phyloP scores from a whole-genome alignment of 2,113 vertebrate species.

The Clarias gariepinus region DNA sequence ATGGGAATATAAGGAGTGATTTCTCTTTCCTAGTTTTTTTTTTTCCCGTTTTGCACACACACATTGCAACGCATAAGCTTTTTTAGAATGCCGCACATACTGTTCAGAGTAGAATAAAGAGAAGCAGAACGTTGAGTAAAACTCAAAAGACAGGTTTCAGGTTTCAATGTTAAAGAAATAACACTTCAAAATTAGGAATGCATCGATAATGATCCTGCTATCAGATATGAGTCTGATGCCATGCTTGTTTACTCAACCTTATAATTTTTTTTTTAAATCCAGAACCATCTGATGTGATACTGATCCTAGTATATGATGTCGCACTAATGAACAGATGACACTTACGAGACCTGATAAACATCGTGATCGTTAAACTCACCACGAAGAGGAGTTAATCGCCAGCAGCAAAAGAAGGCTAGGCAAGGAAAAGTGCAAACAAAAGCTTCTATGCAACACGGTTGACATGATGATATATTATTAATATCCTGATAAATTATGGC shows the following conservation, averaged over 20 bases:
- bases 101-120: constrained; percentile 52
- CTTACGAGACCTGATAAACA: background rate
- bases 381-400: background rate
- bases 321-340: background rate
- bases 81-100: constrained; percentile 4
- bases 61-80: constrained; percentile 44
- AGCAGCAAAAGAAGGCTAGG: background rate
- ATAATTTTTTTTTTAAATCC: too few relatives aligned
- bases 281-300: background rate
- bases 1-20: constrained; percentile 33
- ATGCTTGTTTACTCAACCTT: background rate
- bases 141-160: constrained; percentile 62
- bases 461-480: background rate
- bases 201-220: background rate
- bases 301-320: background rate
- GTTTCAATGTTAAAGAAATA: too few relatives aligned
- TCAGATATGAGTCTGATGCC: background rate
- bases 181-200: background rate
- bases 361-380: background rate
- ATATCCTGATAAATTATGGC: background rate
- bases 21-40: constrained; percentile 17
- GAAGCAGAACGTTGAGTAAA: constrained; percentile 68
- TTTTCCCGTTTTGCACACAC: constrained; percentile 35
- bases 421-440: background rate
- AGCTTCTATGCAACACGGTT: background rate